Evolutionary conservation across 2,113 vertebrate species (phyloP).

Genomic region (Oxyruncus cristatus): DNA sequence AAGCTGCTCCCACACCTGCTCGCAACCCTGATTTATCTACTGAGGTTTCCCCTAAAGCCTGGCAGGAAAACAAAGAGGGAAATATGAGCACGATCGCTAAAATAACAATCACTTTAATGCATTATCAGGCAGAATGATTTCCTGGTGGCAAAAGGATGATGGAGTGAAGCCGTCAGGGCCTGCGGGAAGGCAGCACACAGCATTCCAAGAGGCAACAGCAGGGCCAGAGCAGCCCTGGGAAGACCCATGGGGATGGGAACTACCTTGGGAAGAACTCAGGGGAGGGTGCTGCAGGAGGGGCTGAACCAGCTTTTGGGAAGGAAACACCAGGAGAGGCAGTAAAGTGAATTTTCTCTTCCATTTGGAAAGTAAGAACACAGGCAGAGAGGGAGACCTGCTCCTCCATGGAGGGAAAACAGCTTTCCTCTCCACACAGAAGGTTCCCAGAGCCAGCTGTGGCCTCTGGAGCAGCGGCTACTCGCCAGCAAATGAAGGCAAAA

Average conservation of each 20-base stretch:
- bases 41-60: slow-evolving; percentile 26
- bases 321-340: background rate
- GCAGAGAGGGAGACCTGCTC: background rate
- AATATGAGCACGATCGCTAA: slow-evolving; percentile 6
- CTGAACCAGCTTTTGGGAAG: background rate
- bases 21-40: background rate
- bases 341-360: background rate
- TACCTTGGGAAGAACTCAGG: background rate
- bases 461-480: background rate
- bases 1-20: slow-evolving; percentile 18
- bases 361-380: rapidly evolving
- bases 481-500: background rate
- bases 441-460: background rate
- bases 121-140: slow-evolving; percentile 17
- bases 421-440: background rate
- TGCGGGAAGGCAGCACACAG: background rate
- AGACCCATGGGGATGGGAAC: background rate
- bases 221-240: background rate
- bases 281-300: background rate
- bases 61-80: slow-evolving; percentile 58
- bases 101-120: slow-evolving; percentile 27
- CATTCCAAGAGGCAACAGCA: rapidly evolving
- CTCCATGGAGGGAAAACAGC: background rate
- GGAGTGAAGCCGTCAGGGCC: background rate
- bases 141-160: slow-evolving; percentile 37